These are phyloP conservation scores for Chrysomallon squamiferum DNA, from an alignment of 1,140 invertebrate species.

Conservation along the genomic window DNA sequence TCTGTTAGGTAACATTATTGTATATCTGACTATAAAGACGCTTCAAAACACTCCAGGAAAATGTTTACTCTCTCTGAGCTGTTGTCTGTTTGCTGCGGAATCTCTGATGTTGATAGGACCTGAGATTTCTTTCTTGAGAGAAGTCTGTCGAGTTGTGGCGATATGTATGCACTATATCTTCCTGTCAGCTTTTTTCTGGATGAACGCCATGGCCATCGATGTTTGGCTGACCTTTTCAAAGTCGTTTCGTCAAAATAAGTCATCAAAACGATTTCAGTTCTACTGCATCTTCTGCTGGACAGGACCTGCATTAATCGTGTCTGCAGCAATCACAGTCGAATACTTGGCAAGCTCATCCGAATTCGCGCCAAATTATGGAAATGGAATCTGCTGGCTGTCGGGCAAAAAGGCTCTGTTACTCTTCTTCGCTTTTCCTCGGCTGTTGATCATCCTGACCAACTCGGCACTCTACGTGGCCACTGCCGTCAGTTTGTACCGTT, in stretches of 20 bases:
- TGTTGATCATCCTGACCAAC: conserved; percentile 49
- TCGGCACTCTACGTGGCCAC: conserved; percentile 47
- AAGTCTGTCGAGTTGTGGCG: conserved; percentile 51
- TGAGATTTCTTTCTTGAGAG: not conserved
- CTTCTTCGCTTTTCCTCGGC: conserved; percentile 56
- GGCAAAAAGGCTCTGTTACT: conserved; percentile 36
- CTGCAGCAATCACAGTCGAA: conserved; percentile 48
- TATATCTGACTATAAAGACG: conserved; percentile 60
- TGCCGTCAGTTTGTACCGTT: conserved; percentile 63
- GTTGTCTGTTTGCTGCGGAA: conserved; percentile 64
- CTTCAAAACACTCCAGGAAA: conserved; percentile 66
- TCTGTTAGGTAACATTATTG: conserved; percentile 41
- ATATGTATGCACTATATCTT: conserved; percentile 66
- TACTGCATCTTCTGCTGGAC: conserved; percentile 64
- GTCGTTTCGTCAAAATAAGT: conserved; percentile 20
- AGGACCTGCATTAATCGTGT: conserved; percentile 63
- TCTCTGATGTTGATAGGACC: conserved; percentile 62
- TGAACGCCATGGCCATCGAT: conserved; percentile 69
- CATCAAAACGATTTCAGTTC: conserved; percentile 58
- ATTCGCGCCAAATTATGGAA: conserved; percentile 35
- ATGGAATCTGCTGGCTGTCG: conserved; percentile 62
- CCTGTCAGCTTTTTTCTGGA: conserved; percentile 69
- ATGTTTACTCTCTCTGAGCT: conserved; percentile 64
- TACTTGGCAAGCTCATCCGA: not conserved
- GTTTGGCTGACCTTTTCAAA: conserved; percentile 70